Conservation (phyloP, 2,113 vertebrate species). For the Xyrauchen texanus region DNA sequence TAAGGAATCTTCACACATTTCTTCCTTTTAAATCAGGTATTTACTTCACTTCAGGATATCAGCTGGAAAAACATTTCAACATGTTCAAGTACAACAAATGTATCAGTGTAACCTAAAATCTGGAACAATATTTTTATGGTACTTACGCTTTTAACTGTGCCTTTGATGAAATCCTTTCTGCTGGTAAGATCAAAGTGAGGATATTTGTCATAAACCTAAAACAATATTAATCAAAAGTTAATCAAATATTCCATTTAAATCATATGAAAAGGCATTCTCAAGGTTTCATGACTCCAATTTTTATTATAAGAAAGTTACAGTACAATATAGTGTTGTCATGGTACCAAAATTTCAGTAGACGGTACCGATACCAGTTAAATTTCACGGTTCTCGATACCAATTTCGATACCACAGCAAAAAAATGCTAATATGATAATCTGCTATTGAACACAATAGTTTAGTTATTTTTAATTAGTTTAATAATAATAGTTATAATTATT, state of each 20-base stretch:
- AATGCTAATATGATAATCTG: too few relatives aligned
- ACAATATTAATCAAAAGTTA: too few relatives aligned
- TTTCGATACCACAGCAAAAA: too few relatives aligned
- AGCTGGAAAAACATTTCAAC: background rate
- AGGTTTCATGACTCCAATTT: too few relatives aligned
- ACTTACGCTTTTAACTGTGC: conserved; percentile 91
- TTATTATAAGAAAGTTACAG: too few relatives aligned
- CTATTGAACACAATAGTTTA: too few relatives aligned
- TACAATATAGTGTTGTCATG: too few relatives aligned
- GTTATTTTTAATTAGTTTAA: too few relatives aligned
- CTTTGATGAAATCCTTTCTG: conserved; percentile 91
- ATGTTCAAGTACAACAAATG: background rate
- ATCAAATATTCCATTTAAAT: background rate
- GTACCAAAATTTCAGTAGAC: too few relatives aligned
- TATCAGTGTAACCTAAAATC: background rate
- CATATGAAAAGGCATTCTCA: background rate
- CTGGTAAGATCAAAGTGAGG: conserved; percentile 86
- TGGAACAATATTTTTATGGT: background rate
- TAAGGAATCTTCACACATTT: background rate
- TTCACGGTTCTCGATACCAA: too few relatives aligned
- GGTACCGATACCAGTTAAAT: too few relatives aligned
- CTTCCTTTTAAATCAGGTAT: background rate
- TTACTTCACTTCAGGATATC: conserved; percentile 24
- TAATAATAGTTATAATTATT: too few relatives aligned
- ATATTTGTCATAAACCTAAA: conserved; percentile 89